Base-by-base conservation (phyloP, 2,888 invertebrate species). In the Drosophila mimetica region DNA sequence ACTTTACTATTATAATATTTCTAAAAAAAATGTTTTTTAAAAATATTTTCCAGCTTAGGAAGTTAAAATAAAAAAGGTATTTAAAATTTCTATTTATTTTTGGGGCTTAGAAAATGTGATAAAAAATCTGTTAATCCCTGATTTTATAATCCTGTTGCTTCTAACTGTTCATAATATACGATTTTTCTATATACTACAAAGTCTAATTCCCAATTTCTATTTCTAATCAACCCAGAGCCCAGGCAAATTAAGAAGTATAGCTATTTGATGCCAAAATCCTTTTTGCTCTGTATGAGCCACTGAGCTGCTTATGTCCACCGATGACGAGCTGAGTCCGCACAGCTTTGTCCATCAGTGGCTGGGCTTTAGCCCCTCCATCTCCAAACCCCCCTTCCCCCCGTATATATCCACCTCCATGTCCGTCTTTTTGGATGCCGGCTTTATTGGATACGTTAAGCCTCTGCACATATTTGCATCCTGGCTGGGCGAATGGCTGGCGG, bases 391-490 rank as follows among this genome's bases (percentile, higher is more conserved):
- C 18, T 4, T 11, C 30, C 30, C 9, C 30, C 28, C 3, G 1
- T 3, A 4, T 11, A 11, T 30, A 30, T 30, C 30, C 30, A 30
- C 11, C 51, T 25, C n/a, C 14, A 16, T 30, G 28, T 20, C 50
- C 42, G 18, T 11, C 57, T 22, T 25, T 42, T 30, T 30, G 30
- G 30, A 30, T 11, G 4, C 51, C 63, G 64, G 64, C 64, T 51
- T 64, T 64, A 64, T 64, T 64, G 64, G 64, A 64, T 51, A 59
- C 70, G 51, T 77, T 82, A 85, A 85, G 79, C 83, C 75, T 67
- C 64, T 77, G 64, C 59, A 79, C 70, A 83, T 71, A 83, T 74
- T 79, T 74, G 66, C 71, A 67, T 63, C 52, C 39, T 46, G 59
- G 39, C 54, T 60, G 69, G 69, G 48, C 37, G 50, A 50, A 61